Conservation (phyloP, 1,140 invertebrate genomes). For the Scaptodrosophila lebanonensis region DNA sequence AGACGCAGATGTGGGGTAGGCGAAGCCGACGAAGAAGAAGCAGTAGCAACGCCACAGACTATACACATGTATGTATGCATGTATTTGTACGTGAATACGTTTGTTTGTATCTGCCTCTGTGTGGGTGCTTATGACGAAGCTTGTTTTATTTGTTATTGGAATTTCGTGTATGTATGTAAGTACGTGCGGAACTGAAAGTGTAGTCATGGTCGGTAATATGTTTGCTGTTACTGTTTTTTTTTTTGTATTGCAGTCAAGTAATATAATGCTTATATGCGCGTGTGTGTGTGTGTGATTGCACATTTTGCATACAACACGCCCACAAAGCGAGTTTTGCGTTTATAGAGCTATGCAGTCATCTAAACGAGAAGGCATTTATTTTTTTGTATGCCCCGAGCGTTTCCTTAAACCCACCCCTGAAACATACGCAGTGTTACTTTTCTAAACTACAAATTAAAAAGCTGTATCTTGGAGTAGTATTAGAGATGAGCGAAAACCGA, state of each 20-base stretch:
- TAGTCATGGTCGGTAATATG: slow-evolving; percentile 11
- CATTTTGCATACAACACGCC: no score
- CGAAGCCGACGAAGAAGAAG: slow-evolving; percentile 8
- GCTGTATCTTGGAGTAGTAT: no score
- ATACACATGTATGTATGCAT: slow-evolving; percentile 15
- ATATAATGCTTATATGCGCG: slow-evolving; percentile 3
- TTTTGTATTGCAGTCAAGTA: no score
- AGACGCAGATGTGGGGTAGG: slow-evolving; percentile 5
- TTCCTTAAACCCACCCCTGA: no score
- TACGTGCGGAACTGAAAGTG: slow-evolving; percentile 64
- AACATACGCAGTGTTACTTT: no score
- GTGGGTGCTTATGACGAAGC: slow-evolving; percentile 46
- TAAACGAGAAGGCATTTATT: no score
- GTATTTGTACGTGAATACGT: slow-evolving; percentile 6
- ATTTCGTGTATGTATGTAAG: slow-evolving; percentile 55
- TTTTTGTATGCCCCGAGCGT: no score
- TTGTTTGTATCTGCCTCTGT: slow-evolving; percentile 13
- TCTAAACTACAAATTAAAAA: no score
- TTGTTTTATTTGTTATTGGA: slow-evolving; percentile 67
- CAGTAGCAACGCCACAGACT: slow-evolving; percentile 52
- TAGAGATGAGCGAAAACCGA: no score
- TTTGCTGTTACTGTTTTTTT: no score
- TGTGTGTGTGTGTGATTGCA: slow-evolving; percentile 5
- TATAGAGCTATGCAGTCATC: no score
- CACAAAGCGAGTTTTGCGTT: no score